Percentiles rank a stretch among this genome's conserved stretches.
phyloP scores from a whole-genome alignment of 2,888 invertebrate genomes.

The Empis stercorea region DNA sequence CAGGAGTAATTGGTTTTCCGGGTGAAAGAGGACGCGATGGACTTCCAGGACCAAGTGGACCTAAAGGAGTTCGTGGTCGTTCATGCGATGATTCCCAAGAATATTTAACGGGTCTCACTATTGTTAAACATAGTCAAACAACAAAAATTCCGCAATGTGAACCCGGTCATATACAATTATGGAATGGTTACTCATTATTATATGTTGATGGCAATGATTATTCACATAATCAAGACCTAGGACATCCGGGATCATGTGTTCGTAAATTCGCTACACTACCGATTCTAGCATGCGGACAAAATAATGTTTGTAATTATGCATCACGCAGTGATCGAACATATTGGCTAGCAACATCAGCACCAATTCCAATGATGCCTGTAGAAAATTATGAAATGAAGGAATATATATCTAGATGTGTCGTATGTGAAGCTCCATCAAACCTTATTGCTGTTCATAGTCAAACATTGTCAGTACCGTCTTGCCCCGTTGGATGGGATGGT shows the following conservation, averaged over 20 bases:
- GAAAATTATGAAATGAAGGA: constrained; percentile 64
- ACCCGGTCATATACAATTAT: constrained; percentile 69
- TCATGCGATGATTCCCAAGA: constrained; percentile 58
- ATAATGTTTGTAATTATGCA: constrained; percentile 92
- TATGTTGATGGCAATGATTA: constrained; percentile 96
- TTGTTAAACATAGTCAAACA: constrained; percentile 89
- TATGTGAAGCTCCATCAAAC: constrained; percentile 91
- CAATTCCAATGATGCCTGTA: constrained; percentile 93
- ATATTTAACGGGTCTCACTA: constrained; percentile 73
- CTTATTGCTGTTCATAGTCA: constrained; percentile 95
- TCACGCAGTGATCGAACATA: constrained; percentile 91
- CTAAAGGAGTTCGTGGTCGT: constrained; percentile 54
- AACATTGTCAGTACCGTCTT: constrained; percentile 66
- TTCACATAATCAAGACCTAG: constrained; percentile 92
- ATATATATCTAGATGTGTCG: constrained; percentile 88
- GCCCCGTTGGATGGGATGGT: constrained; percentile 79
- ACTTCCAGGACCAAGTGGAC: constrained; percentile 46
- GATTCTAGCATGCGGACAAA: constrained; percentile 88
- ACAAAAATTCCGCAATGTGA: constrained; percentile 71
- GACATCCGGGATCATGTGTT: constrained; percentile 88
- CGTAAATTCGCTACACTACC: constrained; percentile 93
- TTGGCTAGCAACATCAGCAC: constrained; percentile 84
- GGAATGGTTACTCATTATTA: constrained; percentile 94
- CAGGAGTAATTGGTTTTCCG: constrained; percentile 52
- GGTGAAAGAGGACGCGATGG: constrained; percentile 53